phyloP scores from a whole-genome alignment of 1,140 invertebrate species.

The Diachasma alloeum region DNA sequence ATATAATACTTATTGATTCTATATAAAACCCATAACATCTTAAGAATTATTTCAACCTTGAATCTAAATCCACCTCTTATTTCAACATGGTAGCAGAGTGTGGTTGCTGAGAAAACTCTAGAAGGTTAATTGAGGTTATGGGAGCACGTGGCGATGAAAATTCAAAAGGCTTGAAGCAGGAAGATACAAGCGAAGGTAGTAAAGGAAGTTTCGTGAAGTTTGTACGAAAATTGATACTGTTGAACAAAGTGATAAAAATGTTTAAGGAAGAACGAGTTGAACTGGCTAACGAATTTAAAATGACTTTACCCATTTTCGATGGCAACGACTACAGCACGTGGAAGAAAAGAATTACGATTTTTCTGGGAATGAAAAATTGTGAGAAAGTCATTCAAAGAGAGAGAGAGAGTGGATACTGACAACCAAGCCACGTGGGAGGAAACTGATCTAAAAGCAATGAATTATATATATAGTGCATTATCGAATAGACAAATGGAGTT shows the following conservation, averaged over 20 bases:
- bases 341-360: constrained; percentile 33
- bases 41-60: too few relatives aligned
- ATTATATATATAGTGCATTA: constrained; percentile 41
- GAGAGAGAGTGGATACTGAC: neutral
- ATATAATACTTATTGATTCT: too few relatives aligned
- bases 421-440: constrained; percentile 29
- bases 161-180: neutral
- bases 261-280: neutral
- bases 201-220: neutral
- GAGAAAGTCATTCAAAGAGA: constrained; percentile 17
- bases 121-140: neutral
- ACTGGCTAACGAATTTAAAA: neutral
- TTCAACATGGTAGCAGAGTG: neutral
- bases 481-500: constrained; percentile 41
- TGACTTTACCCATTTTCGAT: constrained; percentile 28
- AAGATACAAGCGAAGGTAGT: too few relatives aligned
- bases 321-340: constrained; percentile 31
- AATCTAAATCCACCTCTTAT: too few relatives aligned
- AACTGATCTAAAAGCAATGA: constrained; percentile 39
- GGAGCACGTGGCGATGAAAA: neutral
- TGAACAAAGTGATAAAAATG: neutral
- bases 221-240: neutral
- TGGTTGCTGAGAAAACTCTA: neutral
- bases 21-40: too few relatives aligned
- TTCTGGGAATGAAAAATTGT: constrained; percentile 40